These are phyloP conservation scores for Sebastes oblongus DNA, from an alignment of 2,797 vertebrate species.

Conservation along the genomic window DNA sequence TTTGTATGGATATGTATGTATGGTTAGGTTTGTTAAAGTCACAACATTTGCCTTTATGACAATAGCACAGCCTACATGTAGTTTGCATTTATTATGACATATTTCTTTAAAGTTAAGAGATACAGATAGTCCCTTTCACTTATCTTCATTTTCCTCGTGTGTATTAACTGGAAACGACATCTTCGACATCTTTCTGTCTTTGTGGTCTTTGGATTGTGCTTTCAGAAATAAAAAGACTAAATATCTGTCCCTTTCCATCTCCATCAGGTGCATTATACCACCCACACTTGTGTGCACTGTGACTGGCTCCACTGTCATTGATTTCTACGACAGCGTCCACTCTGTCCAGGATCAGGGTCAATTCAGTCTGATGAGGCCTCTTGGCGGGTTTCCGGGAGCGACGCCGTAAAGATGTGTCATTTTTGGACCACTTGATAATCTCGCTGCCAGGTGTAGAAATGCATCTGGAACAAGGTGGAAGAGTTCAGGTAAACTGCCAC, in stretches of 20 bases:
- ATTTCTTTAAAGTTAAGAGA: no score
- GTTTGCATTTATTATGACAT: no score
- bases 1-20: no score
- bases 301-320: neutral
- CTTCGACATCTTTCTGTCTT: neutral
- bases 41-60: no score
- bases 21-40: no score
- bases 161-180: neutral
- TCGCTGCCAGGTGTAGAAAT: accelerated
- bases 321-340: neutral
- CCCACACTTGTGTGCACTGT: neutral
- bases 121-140: no score
- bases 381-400: neutral
- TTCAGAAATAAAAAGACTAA: neutral
- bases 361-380: neutral
- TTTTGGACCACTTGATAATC: neutral
- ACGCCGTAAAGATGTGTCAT: neutral
- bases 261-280: neutral
- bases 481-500: neutral
- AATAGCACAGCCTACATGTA: no score
- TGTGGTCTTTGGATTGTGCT: neutral
- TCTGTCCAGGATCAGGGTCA: neutral
- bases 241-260: neutral
- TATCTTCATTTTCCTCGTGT: neutral
- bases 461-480: neutral